Evolutionary conservation across 2,888 invertebrate species (phyloP).

Genomic region (Drymonia ruficornis): DNA sequence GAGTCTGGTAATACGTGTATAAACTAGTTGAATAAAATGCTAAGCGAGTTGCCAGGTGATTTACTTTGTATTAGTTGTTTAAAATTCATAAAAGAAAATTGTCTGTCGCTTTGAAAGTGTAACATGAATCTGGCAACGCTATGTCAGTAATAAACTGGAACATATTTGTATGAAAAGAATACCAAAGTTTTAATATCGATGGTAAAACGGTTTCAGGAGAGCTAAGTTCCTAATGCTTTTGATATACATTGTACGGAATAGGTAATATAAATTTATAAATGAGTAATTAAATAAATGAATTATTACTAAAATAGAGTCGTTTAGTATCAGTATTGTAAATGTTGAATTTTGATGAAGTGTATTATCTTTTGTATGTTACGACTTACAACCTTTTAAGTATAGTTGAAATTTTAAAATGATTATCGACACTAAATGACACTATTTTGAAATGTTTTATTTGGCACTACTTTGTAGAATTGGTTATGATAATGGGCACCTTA

Average conservation of each 20-base stretch:
- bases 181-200: slow-evolving; percentile 67
- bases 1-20: background rate
- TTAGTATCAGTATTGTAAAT: background rate
- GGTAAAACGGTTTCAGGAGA: slow-evolving; percentile 52
- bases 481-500: slow-evolving; percentile 24
- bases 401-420: background rate
- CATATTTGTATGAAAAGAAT: background rate
- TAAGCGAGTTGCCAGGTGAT: too few relatives aligned
- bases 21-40: background rate
- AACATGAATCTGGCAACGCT: background rate
- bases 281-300: slow-evolving; percentile 9
- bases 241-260: slow-evolving; percentile 23
- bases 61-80: too few relatives aligned
- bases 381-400: background rate
- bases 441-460: slow-evolving; percentile 15
- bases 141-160: background rate
- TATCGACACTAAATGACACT: background rate
- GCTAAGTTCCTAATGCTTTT: slow-evolving; percentile 64
- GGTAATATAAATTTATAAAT: slow-evolving; percentile 8
- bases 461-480: slow-evolving; percentile 33
- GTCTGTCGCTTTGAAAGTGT: background rate
- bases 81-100: background rate
- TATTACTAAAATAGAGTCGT: slow-evolving; percentile 19
- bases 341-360: background rate
- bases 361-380: background rate